Evolutionary conservation across 2,888 invertebrate genomes (phyloP).

Genomic region (Cybosia mesomella): DNA sequence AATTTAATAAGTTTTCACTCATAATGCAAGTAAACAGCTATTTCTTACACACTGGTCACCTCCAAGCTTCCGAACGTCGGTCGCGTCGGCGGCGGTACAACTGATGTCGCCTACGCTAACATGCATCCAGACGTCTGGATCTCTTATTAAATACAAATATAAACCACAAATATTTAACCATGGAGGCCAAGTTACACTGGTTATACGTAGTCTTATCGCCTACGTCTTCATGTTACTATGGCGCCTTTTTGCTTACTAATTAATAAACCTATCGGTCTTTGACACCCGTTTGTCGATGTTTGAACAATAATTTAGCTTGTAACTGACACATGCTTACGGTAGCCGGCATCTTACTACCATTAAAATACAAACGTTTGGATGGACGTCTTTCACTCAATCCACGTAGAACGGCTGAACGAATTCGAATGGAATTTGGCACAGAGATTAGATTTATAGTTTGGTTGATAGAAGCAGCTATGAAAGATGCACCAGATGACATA

Average conservation of each 20-base stretch:
- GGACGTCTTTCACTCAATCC: not conserved
- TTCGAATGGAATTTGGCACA: not conserved
- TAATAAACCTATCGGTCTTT: conserved; percentile 83
- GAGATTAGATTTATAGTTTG: not conserved
- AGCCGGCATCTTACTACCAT: conserved; percentile 20
- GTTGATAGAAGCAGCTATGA: not conserved
- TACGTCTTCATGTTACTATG: conserved; percentile 66
- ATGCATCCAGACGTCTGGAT: conserved; percentile 58
- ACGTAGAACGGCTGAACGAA: not conserved
- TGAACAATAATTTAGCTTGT: conserved; percentile 66
- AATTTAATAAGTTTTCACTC: not conserved
- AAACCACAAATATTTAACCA: conserved; percentile 47
- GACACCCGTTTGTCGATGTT: conserved; percentile 70
- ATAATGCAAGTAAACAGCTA: conserved; percentile 13
- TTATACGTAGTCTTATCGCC: conserved; percentile 64
- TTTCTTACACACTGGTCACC: conserved; percentile 53
- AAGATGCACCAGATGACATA: not conserved
- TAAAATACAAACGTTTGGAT: not conserved
- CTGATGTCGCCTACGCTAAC: conserved; percentile 73
- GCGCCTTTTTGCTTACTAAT: conserved; percentile 80
- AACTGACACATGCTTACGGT: conserved; percentile 51
- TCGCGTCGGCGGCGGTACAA: conserved; percentile 57
- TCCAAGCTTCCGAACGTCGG: conserved; percentile 40
- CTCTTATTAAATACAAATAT: conserved; percentile 44
- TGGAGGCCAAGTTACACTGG: conserved; percentile 58